These are phyloP conservation scores for Phaedon cochleariae DNA, from an alignment of 2,888 invertebrate species.

Conservation along the genomic window DNA sequence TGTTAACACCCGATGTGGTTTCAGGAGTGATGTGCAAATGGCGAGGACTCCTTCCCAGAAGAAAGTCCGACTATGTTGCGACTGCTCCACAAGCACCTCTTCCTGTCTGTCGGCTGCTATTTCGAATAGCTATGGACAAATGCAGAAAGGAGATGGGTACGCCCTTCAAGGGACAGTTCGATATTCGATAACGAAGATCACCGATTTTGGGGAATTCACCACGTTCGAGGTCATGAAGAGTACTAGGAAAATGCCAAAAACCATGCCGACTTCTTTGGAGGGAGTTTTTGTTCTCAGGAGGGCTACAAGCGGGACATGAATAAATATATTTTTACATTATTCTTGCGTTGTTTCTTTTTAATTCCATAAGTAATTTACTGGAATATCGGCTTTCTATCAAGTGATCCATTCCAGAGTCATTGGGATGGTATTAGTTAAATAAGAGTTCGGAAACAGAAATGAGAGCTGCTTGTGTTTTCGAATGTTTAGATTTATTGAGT, in stretches of 20 bases:
- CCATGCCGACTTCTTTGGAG: conserved; percentile 50
- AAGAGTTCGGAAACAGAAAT: too few relatives aligned
- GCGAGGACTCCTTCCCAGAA: neutral
- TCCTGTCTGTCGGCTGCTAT: conserved; percentile 8
- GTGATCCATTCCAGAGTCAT: too few relatives aligned
- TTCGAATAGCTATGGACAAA: neutral
- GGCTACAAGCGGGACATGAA: neutral
- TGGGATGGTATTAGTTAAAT: too few relatives aligned
- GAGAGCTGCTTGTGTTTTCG: too few relatives aligned
- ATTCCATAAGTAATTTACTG: too few relatives aligned
- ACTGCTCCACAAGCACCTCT: conserved; percentile 33
- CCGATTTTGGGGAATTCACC: conserved; percentile 53
- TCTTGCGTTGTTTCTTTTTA: too few relatives aligned
- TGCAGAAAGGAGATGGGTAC: conserved; percentile 13
- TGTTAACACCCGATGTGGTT: neutral
- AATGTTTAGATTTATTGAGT: too few relatives aligned
- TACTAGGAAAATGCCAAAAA: conserved; percentile 50
- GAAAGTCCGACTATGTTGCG: conserved; percentile 22
- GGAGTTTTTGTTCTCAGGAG: conserved; percentile 54
- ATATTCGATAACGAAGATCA: conserved; percentile 57
- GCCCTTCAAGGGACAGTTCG: conserved; percentile 32
- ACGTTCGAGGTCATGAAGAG: conserved; percentile 58
- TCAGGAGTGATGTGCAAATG: neutral
- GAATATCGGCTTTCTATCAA: too few relatives aligned
- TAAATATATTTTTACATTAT: too few relatives aligned